Evolutionary conservation across 2,113 vertebrate genomes (phyloP).

Genomic region (Colaptes auratus): DNA sequence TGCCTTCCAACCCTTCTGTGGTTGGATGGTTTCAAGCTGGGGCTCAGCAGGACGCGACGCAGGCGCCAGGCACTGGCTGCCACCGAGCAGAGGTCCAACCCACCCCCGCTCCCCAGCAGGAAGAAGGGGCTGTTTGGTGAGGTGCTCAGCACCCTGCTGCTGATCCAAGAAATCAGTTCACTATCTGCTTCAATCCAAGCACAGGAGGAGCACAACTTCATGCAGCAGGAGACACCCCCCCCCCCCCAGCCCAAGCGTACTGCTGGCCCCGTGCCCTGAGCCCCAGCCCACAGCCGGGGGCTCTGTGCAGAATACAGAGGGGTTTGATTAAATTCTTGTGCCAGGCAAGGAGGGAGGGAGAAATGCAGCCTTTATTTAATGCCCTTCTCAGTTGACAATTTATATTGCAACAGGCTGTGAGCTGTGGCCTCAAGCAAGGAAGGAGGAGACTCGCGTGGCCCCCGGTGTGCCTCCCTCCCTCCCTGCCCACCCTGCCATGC

Average conservation of each 20-base stretch:
- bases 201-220: not conserved
- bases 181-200: not conserved
- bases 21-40: no score
- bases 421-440: not conserved
- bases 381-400: not conserved
- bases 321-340: conserved; percentile 37
- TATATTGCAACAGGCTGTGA: not conserved
- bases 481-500: rapidly evolving
- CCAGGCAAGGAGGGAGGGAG: not conserved
- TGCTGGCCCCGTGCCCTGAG: not conserved
- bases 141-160: not conserved
- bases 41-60: not conserved
- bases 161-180: not conserved
- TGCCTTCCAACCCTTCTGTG: no score
- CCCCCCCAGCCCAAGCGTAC: not conserved
- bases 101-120: no score
- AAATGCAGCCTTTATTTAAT: not conserved
- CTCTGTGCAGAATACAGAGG: not conserved
- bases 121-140: not conserved
- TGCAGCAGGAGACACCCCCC: not conserved
- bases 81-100: not conserved
- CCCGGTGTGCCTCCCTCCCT: rapidly evolving
- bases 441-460: not conserved
- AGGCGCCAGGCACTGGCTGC: no score
- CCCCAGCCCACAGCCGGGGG: not conserved